phyloP scores from a whole-genome alignment of 2,797 vertebrate species.

The Crocidura indochinensis region DNA sequence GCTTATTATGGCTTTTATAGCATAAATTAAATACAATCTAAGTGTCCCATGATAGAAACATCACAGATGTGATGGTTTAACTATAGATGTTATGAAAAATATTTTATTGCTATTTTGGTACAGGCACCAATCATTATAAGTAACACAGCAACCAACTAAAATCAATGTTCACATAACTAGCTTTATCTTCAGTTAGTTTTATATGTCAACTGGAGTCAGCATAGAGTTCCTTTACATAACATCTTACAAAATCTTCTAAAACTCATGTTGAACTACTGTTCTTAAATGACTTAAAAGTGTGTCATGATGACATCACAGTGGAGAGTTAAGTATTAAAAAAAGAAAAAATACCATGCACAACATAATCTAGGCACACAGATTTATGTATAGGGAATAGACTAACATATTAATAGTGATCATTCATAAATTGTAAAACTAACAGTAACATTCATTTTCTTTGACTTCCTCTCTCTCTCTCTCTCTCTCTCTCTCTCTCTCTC shows the following conservation, averaged over 20 bases:
- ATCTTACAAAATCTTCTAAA: constrained; percentile 54
- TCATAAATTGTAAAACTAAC: constrained; percentile 5
- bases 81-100: constrained; percentile 35
- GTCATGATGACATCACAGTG: background rate
- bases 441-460: constrained; percentile 47
- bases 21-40: constrained; percentile 55
- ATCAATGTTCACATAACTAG: background rate
- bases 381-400: background rate
- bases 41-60: constrained; percentile 28
- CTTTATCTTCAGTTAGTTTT: background rate
- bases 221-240: background rate
- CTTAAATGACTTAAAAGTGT: no score
- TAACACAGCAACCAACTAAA: constrained; percentile 54
- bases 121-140: constrained; percentile 17
- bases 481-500: constrained; percentile 45
- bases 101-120: constrained; percentile 28
- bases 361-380: constrained; percentile 18
- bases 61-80: constrained; percentile 28
- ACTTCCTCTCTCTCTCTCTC: constrained; percentile 31
- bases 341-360: background rate
- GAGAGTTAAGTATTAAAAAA: constrained; percentile 42
- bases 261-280: constrained; percentile 28
- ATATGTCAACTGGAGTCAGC: background rate
- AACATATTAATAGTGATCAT: constrained; percentile 24
- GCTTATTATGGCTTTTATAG: background rate